phyloP scores from a whole-genome alignment of 2,797 vertebrate species.

The Octomys mimax region DNA sequence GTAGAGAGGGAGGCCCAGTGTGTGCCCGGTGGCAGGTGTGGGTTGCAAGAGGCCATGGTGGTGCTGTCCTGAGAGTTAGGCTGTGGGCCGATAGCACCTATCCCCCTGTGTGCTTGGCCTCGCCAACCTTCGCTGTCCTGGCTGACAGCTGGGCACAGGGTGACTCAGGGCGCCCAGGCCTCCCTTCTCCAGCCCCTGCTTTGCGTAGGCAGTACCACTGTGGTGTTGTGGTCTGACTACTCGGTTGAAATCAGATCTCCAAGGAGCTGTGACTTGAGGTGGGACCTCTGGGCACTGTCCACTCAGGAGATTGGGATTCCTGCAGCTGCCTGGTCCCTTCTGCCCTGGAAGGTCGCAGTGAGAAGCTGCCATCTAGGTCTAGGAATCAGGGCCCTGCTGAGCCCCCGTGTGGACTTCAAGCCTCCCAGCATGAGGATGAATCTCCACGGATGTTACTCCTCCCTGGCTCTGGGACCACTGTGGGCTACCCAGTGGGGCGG shows the following conservation, averaged over 20 bases:
- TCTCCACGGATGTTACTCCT: background rate
- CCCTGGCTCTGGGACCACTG: background rate
- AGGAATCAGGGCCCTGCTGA: background rate
- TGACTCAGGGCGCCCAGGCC: too few relatives aligned
- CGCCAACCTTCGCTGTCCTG: background rate
- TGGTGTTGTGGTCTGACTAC: background rate
- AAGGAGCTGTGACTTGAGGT: background rate
- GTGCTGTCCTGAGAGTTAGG: too few relatives aligned
- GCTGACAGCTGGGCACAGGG: background rate
- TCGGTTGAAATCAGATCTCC: background rate
- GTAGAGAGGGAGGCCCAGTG: background rate
- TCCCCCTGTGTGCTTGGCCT: background rate
- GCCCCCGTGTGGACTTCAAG: too few relatives aligned
- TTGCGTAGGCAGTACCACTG: background rate
- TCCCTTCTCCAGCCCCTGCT: background rate
- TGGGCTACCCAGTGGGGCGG: too few relatives aligned
- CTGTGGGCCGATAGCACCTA: background rate
- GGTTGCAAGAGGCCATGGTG: too few relatives aligned
- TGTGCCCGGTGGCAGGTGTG: background rate
- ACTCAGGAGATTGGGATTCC: background rate
- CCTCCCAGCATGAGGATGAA: background rate
- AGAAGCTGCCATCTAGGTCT: rapidly evolving
- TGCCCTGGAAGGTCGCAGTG: background rate
- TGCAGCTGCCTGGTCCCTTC: background rate
- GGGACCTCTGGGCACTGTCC: too few relatives aligned